Percentiles rank a stretch among this genome's conserved stretches.
Conservation (phyloP, 2,797 vertebrate species). For the Apodemus agrarius region DNA sequence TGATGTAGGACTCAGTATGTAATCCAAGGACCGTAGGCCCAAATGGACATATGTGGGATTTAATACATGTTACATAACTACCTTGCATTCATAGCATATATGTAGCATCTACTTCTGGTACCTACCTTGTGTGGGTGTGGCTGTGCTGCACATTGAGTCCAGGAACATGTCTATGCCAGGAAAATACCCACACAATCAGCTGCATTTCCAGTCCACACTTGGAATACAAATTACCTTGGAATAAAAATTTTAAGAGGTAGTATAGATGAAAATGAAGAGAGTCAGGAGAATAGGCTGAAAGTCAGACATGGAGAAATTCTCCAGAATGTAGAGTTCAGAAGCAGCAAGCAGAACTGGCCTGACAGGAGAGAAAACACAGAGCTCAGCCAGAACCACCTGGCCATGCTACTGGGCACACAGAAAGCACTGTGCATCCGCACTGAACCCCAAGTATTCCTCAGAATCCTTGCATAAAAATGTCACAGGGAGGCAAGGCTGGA, state of each 20-base stretch:
- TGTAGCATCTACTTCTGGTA: neutral
- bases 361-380: neutral
- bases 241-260: neutral
- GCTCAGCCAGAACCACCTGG: no score
- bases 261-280: neutral
- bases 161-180: neutral
- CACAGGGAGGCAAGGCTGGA: neutral
- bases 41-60: no score
- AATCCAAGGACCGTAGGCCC: no score
- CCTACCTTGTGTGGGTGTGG: neutral
- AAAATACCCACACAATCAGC: neutral
- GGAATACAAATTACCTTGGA: no score
- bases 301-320: neutral
- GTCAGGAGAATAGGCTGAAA: neutral
- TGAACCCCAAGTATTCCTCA: neutral
- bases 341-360: neutral
- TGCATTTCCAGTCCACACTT: no score
- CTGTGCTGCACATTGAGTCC: neutral
- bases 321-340: neutral
- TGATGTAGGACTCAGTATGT: no score
- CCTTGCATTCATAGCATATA: no score
- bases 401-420: neutral
- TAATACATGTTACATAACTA: neutral
- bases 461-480: neutral
- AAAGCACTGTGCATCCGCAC: no score